Evolutionary conservation across 2,888 invertebrate species (phyloP), one percentile per base, ranked within the genome.

Genomic region (Congeria kusceri): DNA sequence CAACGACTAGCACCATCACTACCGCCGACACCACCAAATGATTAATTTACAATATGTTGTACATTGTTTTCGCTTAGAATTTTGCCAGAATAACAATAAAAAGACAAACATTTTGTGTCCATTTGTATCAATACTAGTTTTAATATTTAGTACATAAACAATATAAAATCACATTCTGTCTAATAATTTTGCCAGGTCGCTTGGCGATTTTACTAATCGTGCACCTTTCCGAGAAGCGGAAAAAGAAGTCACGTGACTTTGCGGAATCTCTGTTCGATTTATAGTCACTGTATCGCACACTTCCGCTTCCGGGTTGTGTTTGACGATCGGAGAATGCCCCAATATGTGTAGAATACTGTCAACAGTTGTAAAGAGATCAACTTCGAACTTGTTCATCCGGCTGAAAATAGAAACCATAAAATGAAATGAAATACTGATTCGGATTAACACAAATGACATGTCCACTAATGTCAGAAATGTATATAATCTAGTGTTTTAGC

Each of bases 361-460:
- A 7, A 93, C 92, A 0, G 92, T 92, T 23, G 86, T 88, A 77
- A 89, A 92, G 27, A 93, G 85, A 18, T 92, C 90, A 62, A 86
- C 87, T 78, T 93, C 93, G 80, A 93, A 93, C 61, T 87, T 90
- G 62, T 90, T 88, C 92, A 93, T 92, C 49, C 93, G 88, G 59
- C 93, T 93, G 89, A 39, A 89, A 89, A 32, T 63, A 46, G 66
- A 53, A 70, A 32, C 27, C 29, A 56, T 5, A n/a, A 39, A 39
- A 39, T 5, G n/a, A n/a, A n/a, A n/a, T n/a, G n/a, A n/a, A n/a
- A n/a, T n/a, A n/a, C n/a, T n/a, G n/a, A n/a, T n/a, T n/a, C n/a
- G n/a, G n/a, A n/a, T n/a, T n/a, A n/a, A n/a, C n/a, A n/a, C n/a
- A n/a, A n/a, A n/a, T n/a, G n/a, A n/a, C n/a, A n/a, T n/a, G n/a